Conservation (phyloP, 2,797 vertebrate genomes). For the Hoplostethus atlanticus region DNA sequence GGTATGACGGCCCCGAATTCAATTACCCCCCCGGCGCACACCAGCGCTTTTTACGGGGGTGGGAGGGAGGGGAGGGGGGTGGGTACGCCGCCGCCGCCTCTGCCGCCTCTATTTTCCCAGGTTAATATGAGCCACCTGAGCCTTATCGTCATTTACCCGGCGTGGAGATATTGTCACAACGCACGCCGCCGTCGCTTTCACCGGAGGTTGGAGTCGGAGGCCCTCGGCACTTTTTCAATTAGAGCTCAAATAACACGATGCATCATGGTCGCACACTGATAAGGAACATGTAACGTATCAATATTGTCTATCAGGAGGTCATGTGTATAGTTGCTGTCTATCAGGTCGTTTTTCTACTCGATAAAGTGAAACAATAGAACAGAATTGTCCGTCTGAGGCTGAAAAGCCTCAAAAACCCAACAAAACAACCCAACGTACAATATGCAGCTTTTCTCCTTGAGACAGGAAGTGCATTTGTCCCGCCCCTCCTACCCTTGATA, state of each 20-base stretch:
- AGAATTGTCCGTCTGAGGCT: no score
- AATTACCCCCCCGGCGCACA: slow-evolving; percentile 86
- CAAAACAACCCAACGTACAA: no score
- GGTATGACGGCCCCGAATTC: slow-evolving; percentile 95
- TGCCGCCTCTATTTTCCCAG: slow-evolving; percentile 91
- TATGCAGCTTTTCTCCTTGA: no score
- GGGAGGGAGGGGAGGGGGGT: slow-evolving; percentile 66
- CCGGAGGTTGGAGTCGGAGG: slow-evolving; percentile 44
- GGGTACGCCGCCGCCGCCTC: slow-evolving; percentile 44
- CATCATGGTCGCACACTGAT: neutral
- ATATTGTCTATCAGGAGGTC: no score
- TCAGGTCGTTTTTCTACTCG: no score
- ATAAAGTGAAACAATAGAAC: no score
- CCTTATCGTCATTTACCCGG: slow-evolving; percentile 85
- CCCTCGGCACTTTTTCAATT: slow-evolving; percentile 57
- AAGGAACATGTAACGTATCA: no score
- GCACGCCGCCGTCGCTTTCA: slow-evolving; percentile 46
- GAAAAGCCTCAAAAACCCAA: no score
- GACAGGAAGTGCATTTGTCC: no score
- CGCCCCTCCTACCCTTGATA: no score
- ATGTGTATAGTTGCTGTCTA: no score
- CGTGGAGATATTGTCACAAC: slow-evolving; percentile 65
- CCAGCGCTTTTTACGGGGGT: no score
- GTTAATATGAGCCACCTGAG: slow-evolving; percentile 98
- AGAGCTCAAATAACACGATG: slow-evolving; percentile 46